These are phyloP conservation scores for Ennomos fuscantarius DNA, from an alignment of 2,888 invertebrate genomes.

Conservation along the genomic window DNA sequence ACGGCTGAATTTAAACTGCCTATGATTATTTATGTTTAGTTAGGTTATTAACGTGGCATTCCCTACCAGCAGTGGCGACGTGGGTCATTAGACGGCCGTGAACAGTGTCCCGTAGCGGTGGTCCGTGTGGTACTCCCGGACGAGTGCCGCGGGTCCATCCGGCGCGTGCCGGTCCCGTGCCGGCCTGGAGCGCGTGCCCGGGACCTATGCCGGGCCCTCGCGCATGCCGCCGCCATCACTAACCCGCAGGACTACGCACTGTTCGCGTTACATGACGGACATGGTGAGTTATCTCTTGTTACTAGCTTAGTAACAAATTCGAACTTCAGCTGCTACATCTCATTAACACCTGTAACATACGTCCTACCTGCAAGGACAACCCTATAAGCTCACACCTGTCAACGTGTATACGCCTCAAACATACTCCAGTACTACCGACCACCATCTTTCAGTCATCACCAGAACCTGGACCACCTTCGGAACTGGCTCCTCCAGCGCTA, in stretches of 20 bases:
- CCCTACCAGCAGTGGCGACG: conserved; percentile 75
- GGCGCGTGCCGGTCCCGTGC: conserved; percentile 96
- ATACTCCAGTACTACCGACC: too few relatives aligned
- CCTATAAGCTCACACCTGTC: too few relatives aligned
- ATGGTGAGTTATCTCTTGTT: conserved; percentile 85
- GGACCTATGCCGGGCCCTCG: conserved; percentile 97
- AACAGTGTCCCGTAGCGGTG: conserved; percentile 80
- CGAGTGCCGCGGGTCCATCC: conserved; percentile 96
- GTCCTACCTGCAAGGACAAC: too few relatives aligned
- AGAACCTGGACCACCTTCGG: too few relatives aligned
- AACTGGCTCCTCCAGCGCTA: too few relatives aligned
- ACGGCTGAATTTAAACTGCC: too few relatives aligned
- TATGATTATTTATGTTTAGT: too few relatives aligned
- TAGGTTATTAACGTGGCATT: neutral
- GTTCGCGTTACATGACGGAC: conserved; percentile 95
- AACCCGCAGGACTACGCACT: conserved; percentile 98
- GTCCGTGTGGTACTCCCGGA: conserved; percentile 97
- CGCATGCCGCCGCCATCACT: conserved; percentile 97
- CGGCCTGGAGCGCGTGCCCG: conserved; percentile 96
- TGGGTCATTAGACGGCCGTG: conserved; percentile 70
- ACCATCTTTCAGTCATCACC: too few relatives aligned
- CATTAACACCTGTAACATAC: too few relatives aligned
- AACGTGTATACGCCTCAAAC: too few relatives aligned
- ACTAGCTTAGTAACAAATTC: too few relatives aligned
- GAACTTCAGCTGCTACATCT: too few relatives aligned